A percentile compares a stretch with the other conserved stretches of the same genome.
These are phyloP conservation scores for Cetoscarus ocellatus DNA, from an alignment of 2,797 vertebrate genomes.

Conservation along the genomic window DNA sequence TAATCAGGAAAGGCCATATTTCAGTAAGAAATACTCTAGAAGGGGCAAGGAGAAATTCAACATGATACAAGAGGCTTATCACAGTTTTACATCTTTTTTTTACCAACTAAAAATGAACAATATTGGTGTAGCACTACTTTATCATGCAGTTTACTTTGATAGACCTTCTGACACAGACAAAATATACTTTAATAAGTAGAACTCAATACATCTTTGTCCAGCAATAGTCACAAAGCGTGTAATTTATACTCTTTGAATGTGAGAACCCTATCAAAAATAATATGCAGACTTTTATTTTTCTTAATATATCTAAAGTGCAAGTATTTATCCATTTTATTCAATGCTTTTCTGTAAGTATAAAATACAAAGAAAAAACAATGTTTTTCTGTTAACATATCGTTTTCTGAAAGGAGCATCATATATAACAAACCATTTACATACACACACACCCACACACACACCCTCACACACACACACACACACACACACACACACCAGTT, in stretches of 20 bases:
- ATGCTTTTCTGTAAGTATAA: constrained; percentile 90
- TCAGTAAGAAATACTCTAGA: constrained; percentile 81
- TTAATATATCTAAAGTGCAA: constrained; percentile 92
- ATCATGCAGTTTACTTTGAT: constrained; percentile 90
- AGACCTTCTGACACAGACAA: constrained; percentile 89
- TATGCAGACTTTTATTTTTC: constrained; percentile 88
- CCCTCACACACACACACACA: constrained; percentile 5
- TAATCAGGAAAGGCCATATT: constrained; percentile 86
- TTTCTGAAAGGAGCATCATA: constrained; percentile 88
- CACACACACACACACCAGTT: constrained; percentile 81
- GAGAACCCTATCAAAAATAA: constrained; percentile 92
- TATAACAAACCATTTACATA: constrained; percentile 82
- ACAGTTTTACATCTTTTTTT: constrained; percentile 88
- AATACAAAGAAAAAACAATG: constrained; percentile 89
- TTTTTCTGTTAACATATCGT: constrained; percentile 84
- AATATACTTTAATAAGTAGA: constrained; percentile 90
- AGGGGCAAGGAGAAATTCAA: constrained; percentile 77
- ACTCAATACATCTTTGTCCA: constrained; percentile 88
- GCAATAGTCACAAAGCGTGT: constrained; percentile 88
- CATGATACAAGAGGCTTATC: constrained; percentile 87
- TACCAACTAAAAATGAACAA: constrained; percentile 84
- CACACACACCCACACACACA: no score
- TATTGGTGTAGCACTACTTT: constrained; percentile 88
- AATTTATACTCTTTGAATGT: constrained; percentile 87
- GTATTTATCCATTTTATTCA: constrained; percentile 89